Evolutionary conservation across 2,113 vertebrate species (phyloP).

Genomic region (Neodontobutis hainanensis): DNA sequence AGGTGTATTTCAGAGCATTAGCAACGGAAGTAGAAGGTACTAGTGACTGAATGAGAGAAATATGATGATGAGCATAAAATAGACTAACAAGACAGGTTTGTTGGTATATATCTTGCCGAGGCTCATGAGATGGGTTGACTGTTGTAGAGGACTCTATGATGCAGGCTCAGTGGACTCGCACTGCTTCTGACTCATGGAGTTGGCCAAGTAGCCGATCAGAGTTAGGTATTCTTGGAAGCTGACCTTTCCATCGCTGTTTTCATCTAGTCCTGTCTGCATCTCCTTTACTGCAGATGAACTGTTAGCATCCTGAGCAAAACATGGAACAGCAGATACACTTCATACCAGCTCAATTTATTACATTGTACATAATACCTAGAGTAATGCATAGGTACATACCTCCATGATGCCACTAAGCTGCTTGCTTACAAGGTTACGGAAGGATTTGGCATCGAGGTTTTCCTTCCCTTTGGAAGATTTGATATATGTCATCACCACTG

Average conservation of each 20-base stretch:
- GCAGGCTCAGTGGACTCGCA: background rate
- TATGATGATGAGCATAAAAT: background rate
- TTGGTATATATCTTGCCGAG: background rate
- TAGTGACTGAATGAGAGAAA: background rate
- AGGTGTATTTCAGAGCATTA: constrained; percentile 15
- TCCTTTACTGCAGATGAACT: constrained; percentile 62
- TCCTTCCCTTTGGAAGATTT: constrained; percentile 62
- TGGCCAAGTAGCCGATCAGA: constrained; percentile 76
- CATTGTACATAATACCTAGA: background rate
- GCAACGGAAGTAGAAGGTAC: constrained; percentile 9
- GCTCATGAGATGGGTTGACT: background rate
- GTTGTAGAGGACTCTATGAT: constrained; percentile 38
- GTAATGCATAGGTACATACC: constrained; percentile 47
- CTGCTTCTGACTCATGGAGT: constrained; percentile 54
- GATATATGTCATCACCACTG: constrained; percentile 69
- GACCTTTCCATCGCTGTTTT: constrained; percentile 75
- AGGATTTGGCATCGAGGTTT: constrained; percentile 51
- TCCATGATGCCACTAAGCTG: constrained; percentile 69
- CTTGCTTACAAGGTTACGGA: constrained; percentile 67
- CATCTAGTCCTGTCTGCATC: constrained; percentile 72
- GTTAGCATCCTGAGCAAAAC: constrained; percentile 64
- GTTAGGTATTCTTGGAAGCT: constrained; percentile 75
- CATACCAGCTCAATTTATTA: background rate
- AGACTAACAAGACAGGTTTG: background rate
- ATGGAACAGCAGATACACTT: background rate